These are phyloP conservation scores for Apantesis nais DNA, from an alignment of 2,888 invertebrate genomes.

Conservation along the genomic window DNA sequence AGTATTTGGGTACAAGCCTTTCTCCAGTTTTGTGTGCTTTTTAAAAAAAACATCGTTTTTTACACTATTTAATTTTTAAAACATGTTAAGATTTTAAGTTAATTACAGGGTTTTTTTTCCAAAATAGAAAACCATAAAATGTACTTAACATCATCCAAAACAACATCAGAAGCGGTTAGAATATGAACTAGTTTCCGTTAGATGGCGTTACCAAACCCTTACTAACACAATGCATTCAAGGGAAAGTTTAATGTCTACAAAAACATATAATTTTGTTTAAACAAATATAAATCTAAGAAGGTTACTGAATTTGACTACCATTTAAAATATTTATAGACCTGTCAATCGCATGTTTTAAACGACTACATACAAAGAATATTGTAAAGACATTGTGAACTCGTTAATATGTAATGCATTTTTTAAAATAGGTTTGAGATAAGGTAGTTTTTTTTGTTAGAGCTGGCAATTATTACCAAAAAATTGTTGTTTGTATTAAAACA, in stretches of 20 bases:
- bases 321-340: no score
- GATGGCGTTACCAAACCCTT: not conserved
- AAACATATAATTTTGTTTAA: not conserved
- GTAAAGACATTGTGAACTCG: no score
- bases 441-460: no score
- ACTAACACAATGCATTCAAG: not conserved
- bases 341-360: no score
- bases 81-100: not conserved
- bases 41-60: not conserved
- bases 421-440: no score
- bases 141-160: not conserved
- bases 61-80: no score
- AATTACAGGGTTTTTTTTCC: not conserved
- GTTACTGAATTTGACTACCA: not conserved
- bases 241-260: not conserved
- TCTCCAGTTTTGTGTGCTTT: not conserved
- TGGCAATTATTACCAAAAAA: no score
- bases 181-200: not conserved
- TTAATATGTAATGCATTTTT: no score
- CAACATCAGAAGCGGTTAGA: not conserved
- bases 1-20: slow-evolving; percentile 1
- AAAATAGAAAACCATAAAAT: not conserved
- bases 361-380: no score
- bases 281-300: not conserved
- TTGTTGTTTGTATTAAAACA: no score